Base-by-base conservation (phyloP, 2,888 invertebrate genomes). In the Pyrrhia umbra region DNA sequence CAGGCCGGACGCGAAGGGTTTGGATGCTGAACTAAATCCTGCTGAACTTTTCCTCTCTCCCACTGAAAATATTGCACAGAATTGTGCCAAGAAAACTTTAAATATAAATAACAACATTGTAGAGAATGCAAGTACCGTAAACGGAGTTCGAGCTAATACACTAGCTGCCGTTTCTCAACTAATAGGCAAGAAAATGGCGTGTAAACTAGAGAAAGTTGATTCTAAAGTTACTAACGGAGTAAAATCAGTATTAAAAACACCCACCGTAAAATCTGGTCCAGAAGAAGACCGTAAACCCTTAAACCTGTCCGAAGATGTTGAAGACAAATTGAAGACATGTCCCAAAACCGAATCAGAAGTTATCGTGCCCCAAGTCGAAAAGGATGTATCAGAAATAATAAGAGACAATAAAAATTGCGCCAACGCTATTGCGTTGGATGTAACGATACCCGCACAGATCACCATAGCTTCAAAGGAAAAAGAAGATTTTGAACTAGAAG, bases 51-150 rank as follows among this genome's bases (percentile, higher is more conserved):
- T 95, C 85, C 85, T 95, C 79, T 80, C 90, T 49, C 88, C 91
- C 1, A 92, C 82, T 72, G 94, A 93, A 87, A 95, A 84, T 80
- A 80, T 83, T 40, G 76, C 86, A 34, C 91, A 91, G 68, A 88
- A 86, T 85, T 82, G 91, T 88, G 72, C 85, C 20, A 95, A 94
- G 82, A 94, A 92, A 84, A 91, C 92, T 25, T 83, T 94, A 64
- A 95, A 94, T 78, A 95, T 94, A 30, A 95, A 95, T 75, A 95
- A 95, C 69, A 95, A 95, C 75, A 87, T 95, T 13, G 92, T 95
- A 2, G 94, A 94, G 45, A 92, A 86, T 51, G 85, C 85, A 56
- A 82, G 79, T 59, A 75, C 88, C n/a, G 79, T 83, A 10, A 92
- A 87, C 65, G 89, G 91, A 40, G 92, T 92, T 20, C 85, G 90